Conservation (phyloP, 2,113 vertebrate species). For the Triplophysa siluroides region DNA sequence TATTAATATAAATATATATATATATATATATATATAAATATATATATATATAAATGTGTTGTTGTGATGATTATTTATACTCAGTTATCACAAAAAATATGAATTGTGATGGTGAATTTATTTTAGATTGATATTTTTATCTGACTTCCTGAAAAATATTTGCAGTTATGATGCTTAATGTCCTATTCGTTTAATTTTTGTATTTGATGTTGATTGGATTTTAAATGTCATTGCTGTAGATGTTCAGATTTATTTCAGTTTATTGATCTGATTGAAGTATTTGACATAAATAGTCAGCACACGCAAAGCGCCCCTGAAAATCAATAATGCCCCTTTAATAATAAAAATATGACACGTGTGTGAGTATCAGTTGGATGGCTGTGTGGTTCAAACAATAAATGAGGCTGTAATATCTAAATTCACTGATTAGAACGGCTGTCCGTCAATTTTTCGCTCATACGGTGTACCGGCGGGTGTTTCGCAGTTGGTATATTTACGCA, state of each 20-base stretch:
- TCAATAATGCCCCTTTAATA: neutral
- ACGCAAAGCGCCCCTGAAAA: neutral
- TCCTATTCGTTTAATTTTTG: neutral
- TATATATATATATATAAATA: no score
- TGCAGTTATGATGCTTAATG: neutral
- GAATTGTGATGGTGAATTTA: no score
- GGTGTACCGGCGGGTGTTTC: neutral
- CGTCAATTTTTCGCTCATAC: neutral
- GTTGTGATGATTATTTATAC: no score
- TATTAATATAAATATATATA: no score
- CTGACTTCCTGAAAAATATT: no score
- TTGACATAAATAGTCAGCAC: no score
- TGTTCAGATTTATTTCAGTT: neutral
- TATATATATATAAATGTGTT: no score
- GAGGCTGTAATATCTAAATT: neutral
- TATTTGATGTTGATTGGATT: neutral
- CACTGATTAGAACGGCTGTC: neutral
- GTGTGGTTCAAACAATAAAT: neutral
- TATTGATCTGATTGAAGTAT: no score
- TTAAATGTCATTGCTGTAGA: neutral
- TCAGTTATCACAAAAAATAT: no score
- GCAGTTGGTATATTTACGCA: slow-evolving; percentile 6
- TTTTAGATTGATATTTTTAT: no score
- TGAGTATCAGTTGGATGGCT: neutral
- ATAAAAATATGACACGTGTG: neutral